Evolutionary conservation across 1,140 invertebrate species (phyloP).

Genomic region (Drosophila ficusphila): DNA sequence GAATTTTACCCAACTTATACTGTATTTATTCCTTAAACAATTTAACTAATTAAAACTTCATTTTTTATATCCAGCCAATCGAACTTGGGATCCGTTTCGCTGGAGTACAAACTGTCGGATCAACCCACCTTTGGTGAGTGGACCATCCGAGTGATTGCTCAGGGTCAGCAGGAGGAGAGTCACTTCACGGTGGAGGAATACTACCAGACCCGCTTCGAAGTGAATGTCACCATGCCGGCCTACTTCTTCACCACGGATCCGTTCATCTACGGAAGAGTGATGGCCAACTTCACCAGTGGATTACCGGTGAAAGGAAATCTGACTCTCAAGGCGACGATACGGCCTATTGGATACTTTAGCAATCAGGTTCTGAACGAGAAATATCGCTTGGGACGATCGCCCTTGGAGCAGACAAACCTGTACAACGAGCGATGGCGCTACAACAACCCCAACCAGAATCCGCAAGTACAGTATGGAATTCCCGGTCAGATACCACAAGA

Average conservation of each 20-base stretch:
- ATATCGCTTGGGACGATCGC: conserved; percentile 77
- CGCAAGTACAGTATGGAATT: conserved; percentile 52
- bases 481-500: conserved; percentile 56
- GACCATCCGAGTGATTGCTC: conserved; percentile 94
- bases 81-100: conserved; percentile 95
- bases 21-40: too few species aligned
- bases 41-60: too few species aligned
- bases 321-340: conserved; percentile 91
- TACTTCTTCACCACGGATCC: conserved; percentile 95
- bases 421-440: conserved; percentile 69
- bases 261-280: conserved; percentile 92
- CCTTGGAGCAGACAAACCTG: conserved; percentile 60
- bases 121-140: conserved; percentile 96
- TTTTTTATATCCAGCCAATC: conserved; percentile 86
- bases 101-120: conserved; percentile 95
- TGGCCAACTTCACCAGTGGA: conserved; percentile 97
- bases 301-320: conserved; percentile 93
- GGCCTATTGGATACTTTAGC: conserved; percentile 87
- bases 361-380: conserved; percentile 84
- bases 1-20: too few species aligned
- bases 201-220: conserved; percentile 96
- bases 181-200: conserved; percentile 96
- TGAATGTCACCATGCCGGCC: conserved; percentile 97
- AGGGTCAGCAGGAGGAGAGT: conserved; percentile 94
- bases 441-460: conserved; percentile 65